These are phyloP conservation scores for Xylota segnis DNA, from an alignment of 2,888 invertebrate species.

Conservation along the genomic window DNA sequence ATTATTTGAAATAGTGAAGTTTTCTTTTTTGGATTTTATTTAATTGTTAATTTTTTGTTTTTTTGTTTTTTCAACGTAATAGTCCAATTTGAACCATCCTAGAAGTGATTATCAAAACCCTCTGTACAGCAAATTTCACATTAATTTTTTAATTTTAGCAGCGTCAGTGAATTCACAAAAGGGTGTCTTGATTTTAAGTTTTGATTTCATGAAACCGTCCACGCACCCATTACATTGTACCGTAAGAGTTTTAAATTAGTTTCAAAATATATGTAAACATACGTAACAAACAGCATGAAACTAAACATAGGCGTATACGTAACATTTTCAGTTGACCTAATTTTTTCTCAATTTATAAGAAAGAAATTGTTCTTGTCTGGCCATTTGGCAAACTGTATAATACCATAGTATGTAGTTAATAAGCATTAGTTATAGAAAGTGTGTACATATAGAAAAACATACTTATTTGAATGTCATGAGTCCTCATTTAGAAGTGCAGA, in stretches of 20 bases:
- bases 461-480: slow-evolving; percentile 16
- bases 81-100: background rate
- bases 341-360: slow-evolving; percentile 9
- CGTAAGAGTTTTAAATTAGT: background rate
- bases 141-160: background rate
- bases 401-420: slow-evolving; percentile 28
- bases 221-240: background rate
- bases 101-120: slow-evolving; percentile 10
- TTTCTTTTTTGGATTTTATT: no score
- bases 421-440: slow-evolving; percentile 11
- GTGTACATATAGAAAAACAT: slow-evolving; percentile 21
- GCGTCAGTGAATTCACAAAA: background rate
- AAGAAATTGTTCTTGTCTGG: slow-evolving; percentile 4
- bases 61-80: background rate
- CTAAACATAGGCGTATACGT: slow-evolving; percentile 8
- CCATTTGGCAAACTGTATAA: slow-evolving; percentile 30
- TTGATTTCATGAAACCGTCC: background rate
- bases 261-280: background rate
- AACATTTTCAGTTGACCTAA: slow-evolving; percentile 20
- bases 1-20: no score
- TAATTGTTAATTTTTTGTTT: background rate
- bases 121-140: slow-evolving; percentile 14
- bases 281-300: background rate
- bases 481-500: slow-evolving; percentile 21
- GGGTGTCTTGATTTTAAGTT: background rate